A percentile compares a stretch with the other conserved stretches of the same genome.
Conservation (phyloP, 1,140 invertebrate genomes). For the Rhizoglyphus robini region DNA sequence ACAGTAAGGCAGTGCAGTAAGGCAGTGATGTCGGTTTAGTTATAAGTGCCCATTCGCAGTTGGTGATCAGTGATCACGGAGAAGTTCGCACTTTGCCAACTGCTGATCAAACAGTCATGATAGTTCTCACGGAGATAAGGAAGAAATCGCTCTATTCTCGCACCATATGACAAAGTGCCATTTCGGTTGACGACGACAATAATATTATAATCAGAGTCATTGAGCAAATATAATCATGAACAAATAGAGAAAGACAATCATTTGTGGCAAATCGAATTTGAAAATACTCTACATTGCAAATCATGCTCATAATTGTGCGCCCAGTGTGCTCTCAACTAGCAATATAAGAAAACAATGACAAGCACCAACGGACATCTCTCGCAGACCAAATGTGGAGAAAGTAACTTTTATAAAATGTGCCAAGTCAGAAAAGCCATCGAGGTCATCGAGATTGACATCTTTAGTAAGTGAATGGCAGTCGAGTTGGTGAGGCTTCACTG, state of each 20-base stretch:
- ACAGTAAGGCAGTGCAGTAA: too few species aligned
- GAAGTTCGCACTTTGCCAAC: too few species aligned
- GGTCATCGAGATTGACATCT: too few species aligned
- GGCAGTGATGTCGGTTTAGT: too few species aligned
- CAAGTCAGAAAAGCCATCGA: neutral
- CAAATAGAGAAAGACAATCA: neutral
- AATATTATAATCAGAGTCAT: neutral
- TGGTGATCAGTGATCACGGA: too few species aligned
- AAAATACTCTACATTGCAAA: conserved; percentile 8
- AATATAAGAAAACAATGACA: neutral
- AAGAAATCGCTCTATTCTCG: neutral
- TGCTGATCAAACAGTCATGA: too few species aligned
- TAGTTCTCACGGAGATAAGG: neutral
- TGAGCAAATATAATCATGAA: neutral
- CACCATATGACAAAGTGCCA: neutral
- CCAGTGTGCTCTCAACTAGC: too few species aligned
- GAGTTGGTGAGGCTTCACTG: too few species aligned
- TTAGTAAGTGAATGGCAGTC: too few species aligned
- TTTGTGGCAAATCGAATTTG: conserved; percentile 4
- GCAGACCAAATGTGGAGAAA: too few species aligned
- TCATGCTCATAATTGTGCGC: neutral
- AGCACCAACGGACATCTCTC: neutral
- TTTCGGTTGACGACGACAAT: conserved; percentile 4
- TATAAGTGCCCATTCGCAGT: too few species aligned
- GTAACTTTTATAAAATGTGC: neutral